phyloP scores from a whole-genome alignment of 2,797 vertebrate species.

The Centroberyx gerrardi region DNA sequence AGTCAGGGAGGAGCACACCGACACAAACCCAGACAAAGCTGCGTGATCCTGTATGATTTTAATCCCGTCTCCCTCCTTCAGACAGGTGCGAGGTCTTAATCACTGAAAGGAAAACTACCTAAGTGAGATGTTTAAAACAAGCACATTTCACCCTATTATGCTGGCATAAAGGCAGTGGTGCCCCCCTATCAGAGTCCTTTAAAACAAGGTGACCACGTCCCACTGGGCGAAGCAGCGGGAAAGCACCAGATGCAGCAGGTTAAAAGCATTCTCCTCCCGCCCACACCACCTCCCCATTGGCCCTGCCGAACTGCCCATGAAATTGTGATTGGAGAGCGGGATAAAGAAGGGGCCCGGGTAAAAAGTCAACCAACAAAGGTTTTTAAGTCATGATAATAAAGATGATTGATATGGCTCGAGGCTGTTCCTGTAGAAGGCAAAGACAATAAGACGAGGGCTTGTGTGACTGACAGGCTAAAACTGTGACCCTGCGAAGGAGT shows the following conservation, averaged over 20 bases:
- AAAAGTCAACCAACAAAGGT: constrained; percentile 86
- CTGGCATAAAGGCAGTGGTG: constrained; percentile 77
- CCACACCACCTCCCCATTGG: constrained; percentile 85
- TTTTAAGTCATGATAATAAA: constrained; percentile 89
- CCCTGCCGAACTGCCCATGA: constrained; percentile 83
- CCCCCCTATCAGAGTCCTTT: constrained; percentile 81
- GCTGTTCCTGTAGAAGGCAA: constrained; percentile 84
- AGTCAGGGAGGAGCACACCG: constrained; percentile 9
- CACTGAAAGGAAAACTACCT: constrained; percentile 83
- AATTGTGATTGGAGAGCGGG: constrained; percentile 86
- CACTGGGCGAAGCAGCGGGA: constrained; percentile 87
- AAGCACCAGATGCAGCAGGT: constrained; percentile 89
- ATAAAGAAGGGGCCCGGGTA: constrained; percentile 77
- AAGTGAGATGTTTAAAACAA: constrained; percentile 86
- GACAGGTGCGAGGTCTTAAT: constrained; percentile 84
- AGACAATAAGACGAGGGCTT: constrained; percentile 75
- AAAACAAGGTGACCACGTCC: constrained; percentile 90
- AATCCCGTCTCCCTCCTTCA: constrained; percentile 57
- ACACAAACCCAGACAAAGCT: constrained; percentile 34
- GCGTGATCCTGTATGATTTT: constrained; percentile 48
- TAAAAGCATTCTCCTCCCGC: constrained; percentile 88
- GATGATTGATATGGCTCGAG: constrained; percentile 86
- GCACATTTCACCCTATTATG: constrained; percentile 85
- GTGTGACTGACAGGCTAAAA: constrained; percentile 83
- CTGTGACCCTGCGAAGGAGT: constrained; percentile 76